Percentiles rank a stretch among this genome's conserved stretches.
Evolutionary conservation across 1,140 invertebrate genomes (phyloP).

Genomic region (Eupristina koningsbergeri): DNA sequence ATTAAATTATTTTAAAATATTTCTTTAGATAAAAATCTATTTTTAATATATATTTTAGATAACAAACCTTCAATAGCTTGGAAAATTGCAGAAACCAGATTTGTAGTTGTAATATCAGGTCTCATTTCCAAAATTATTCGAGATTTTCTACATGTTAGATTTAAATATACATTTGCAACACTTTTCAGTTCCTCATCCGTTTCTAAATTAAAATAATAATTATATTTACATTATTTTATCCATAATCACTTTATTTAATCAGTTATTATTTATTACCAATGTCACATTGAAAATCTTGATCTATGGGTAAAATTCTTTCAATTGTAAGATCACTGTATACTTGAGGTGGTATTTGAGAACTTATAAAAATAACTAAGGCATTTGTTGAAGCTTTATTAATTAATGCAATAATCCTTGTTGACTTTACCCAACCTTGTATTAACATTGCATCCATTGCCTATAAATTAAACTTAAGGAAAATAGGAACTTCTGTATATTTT

Average conservation of each 20-base stretch:
- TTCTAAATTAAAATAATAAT: slow-evolving; percentile 43
- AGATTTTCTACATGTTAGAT: slow-evolving; percentile 75
- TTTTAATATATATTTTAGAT: not conserved
- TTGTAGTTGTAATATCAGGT: slow-evolving; percentile 77
- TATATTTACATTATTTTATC: slow-evolving; percentile 45
- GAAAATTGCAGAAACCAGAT: slow-evolving; percentile 75
- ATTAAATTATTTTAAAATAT: slow-evolving; percentile 57
- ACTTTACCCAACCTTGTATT: slow-evolving; percentile 75
- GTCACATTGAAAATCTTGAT: slow-evolving; percentile 83
- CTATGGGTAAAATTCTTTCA: slow-evolving; percentile 83
- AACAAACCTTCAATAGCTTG: slow-evolving; percentile 66
- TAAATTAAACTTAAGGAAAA: slow-evolving; percentile 56
- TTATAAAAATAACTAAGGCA: slow-evolving; percentile 79
- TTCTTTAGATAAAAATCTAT: slow-evolving; percentile 13
- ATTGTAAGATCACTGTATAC: slow-evolving; percentile 81
- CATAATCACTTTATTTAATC: slow-evolving; percentile 48
- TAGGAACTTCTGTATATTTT: slow-evolving; percentile 5
- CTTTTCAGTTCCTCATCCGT: slow-evolving; percentile 72
- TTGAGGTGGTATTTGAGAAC: slow-evolving; percentile 76
- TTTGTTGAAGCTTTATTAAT: slow-evolving; percentile 78
- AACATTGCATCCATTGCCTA: slow-evolving; percentile 73
- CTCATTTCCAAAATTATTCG: slow-evolving; percentile 79
- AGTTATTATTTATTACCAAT: slow-evolving; percentile 74
- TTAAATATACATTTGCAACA: slow-evolving; percentile 76
- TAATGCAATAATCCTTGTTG: slow-evolving; percentile 77